Evolutionary conservation across 1,140 invertebrate genomes (phyloP).

Genomic region (Neoseiulus cucumeris): DNA sequence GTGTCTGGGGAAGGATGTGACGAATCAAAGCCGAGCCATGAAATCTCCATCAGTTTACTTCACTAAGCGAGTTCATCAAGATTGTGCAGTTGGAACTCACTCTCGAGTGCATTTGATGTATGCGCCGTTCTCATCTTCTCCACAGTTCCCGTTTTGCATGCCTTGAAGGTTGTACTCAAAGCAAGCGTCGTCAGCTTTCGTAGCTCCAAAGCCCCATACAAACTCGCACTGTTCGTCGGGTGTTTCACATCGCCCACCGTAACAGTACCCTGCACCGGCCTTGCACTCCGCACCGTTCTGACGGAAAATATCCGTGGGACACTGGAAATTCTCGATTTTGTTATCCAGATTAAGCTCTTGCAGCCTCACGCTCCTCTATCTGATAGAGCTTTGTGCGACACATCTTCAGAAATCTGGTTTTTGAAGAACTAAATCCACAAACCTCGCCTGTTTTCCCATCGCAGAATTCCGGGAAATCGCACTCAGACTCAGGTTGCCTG

Average conservation of each 20-base stretch:
- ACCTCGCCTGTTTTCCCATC: slow-evolving; percentile 49
- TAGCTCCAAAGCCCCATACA: slow-evolving; percentile 60
- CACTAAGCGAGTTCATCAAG: too few species aligned
- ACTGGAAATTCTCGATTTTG: too few species aligned
- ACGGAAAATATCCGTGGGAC: slow-evolving; percentile 64
- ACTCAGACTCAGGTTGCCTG: slow-evolving; percentile 63
- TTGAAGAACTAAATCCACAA: slow-evolving; percentile 10
- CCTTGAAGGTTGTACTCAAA: slow-evolving; percentile 87
- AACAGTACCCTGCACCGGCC: slow-evolving; percentile 52
- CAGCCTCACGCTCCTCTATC: too few species aligned
- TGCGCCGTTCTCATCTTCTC: slow-evolving; percentile 49
- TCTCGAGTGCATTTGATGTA: slow-evolving; percentile 65
- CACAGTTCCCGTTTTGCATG: slow-evolving; percentile 77
- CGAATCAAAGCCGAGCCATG: slow-evolving; percentile 5
- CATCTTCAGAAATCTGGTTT: neutral
- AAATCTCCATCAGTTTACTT: too few species aligned
- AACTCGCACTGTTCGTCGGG: slow-evolving; percentile 60
- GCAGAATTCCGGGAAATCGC: slow-evolving; percentile 80
- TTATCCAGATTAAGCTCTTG: too few species aligned
- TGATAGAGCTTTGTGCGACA: slow-evolving; percentile 11
- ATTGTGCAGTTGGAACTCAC: slow-evolving; percentile 48
- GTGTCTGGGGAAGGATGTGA: slow-evolving; percentile 37
- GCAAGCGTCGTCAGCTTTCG: slow-evolving; percentile 51
- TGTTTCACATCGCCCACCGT: slow-evolving; percentile 72
- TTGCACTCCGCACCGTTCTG: slow-evolving; percentile 72